phyloP scores from a whole-genome alignment of 2,888 invertebrate species.

The Campoplex nolae region DNA sequence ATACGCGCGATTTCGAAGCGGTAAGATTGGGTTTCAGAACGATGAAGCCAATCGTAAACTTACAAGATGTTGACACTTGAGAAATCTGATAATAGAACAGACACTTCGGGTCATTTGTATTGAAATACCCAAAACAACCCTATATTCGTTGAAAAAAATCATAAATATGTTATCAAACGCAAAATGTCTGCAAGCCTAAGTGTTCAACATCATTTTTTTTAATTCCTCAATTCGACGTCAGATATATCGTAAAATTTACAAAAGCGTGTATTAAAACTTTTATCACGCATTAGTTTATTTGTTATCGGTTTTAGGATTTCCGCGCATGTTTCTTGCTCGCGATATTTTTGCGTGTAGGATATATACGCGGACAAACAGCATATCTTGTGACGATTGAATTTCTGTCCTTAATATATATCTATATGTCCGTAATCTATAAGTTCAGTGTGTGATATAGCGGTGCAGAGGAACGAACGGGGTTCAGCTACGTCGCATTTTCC shows the following conservation, averaged over 20 bases:
- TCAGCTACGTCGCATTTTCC: constrained; percentile 78
- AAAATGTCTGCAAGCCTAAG: not conserved
- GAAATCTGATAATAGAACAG: not conserved
- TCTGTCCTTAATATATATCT: constrained; percentile 7
- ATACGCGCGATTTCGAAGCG: not conserved
- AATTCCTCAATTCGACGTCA: not conserved
- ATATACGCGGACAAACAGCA: not conserved
- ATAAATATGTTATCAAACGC: not conserved
- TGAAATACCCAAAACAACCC: not conserved
- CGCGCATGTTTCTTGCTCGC: constrained; percentile 14
- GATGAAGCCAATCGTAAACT: not conserved
- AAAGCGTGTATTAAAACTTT: not conserved
- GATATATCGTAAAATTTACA: not conserved
- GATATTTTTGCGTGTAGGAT: not conserved
- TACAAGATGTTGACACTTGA: not conserved
- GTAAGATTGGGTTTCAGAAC: not conserved
- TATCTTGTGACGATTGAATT: constrained; percentile 6
- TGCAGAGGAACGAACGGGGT: constrained; percentile 52
- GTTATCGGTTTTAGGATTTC: not conserved
- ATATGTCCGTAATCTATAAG: constrained; percentile 55
- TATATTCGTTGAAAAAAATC: not conserved
- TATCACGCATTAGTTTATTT: not conserved
- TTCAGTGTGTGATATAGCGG: constrained; percentile 47
- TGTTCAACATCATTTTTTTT: not conserved
- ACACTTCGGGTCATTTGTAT: not conserved